Base-by-base conservation (phyloP, 2,113 vertebrate species). In the Caloenas nicobarica region DNA sequence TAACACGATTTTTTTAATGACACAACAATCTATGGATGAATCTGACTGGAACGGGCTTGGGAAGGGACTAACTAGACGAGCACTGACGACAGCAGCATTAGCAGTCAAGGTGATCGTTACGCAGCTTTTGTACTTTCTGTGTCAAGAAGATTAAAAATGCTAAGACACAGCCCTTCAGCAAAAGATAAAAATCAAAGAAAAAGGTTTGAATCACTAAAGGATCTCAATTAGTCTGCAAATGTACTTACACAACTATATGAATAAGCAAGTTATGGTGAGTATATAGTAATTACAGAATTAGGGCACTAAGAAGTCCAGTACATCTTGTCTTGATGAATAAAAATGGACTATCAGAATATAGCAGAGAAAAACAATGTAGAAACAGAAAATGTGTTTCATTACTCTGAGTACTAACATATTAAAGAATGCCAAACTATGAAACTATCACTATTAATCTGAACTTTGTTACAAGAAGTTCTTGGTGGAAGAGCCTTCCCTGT, bases 181-280 rank as follows among this genome's bases (percentile, higher is more conserved):
- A 51, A 82, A 88, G 78, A 51, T 36, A 15, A 85, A 78, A 68
- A 68, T 19, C 34, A 64, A 74, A 85, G 48, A 33, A 77, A 89
- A 87, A 76, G 3, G 13, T 7, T 78, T 0, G 10, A 46, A 51
- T 34, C 40, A 36, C 69, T 42, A 9, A n/a, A 81, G 57, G n/a
- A 70, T 57, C 31, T 62, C 13, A 1, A 31, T 36, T 38, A 72
- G 53, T 31, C 70, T 56, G 7, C 17, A 54, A 68, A 74, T 31
- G 33, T n/a, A 28, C 34, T 84, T 10, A 38, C 22, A 60, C 36
- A 73, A 11, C 65, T 34, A 36, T 17, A 31, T 4, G 56, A 60
- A 53, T 36, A 46, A 66, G 42, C 15, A 60, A 60, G 50, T 58
- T 42, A 26, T 25, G 56, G 14, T 48, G 46, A 16, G 17, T 46